Conservation (phyloP, 2,797 vertebrate genomes). For the Myoxocephalus aenaeus region DNA sequence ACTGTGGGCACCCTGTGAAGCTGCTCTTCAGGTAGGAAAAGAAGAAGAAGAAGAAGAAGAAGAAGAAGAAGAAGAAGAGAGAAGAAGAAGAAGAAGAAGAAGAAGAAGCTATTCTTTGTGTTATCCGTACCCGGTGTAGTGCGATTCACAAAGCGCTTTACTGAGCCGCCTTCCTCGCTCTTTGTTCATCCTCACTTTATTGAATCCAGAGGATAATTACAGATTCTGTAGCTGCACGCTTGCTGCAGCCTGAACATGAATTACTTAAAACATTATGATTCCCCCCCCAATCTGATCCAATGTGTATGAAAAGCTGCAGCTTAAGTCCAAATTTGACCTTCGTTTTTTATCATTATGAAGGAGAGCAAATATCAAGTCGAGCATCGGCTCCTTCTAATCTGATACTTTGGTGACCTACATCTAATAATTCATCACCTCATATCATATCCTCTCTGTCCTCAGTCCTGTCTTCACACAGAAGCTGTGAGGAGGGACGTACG, state of each 20-base stretch:
- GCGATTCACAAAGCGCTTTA: slow-evolving; percentile 71
- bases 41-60: slow-evolving; percentile 1
- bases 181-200: slow-evolving; percentile 74
- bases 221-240: slow-evolving; percentile 55
- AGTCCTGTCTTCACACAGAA: slow-evolving; percentile 12
- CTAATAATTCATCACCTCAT: slow-evolving; percentile 61
- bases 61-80: neutral
- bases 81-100: slow-evolving; percentile 18
- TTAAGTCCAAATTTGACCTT: slow-evolving; percentile 62
- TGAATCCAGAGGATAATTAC: slow-evolving; percentile 72
- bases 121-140: slow-evolving; percentile 67
- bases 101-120: slow-evolving; percentile 74
- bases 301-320: slow-evolving; percentile 41
- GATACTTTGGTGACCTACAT: slow-evolving; percentile 56
- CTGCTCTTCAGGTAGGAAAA: slow-evolving; percentile 71
- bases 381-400: slow-evolving; percentile 52
- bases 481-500: neutral
- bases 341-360: slow-evolving; percentile 42
- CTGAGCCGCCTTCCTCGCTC: slow-evolving; percentile 66
- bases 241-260: slow-evolving; percentile 54
- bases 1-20: slow-evolving; percentile 75
- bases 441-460: slow-evolving; percentile 65
- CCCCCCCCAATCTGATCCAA: slow-evolving; percentile 42
- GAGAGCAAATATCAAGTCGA: slow-evolving; percentile 59
- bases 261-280: slow-evolving; percentile 68